These are phyloP conservation scores for Ovibos moschatus DNA, from an alignment of 2,113 vertebrate species.

Conservation along the genomic window DNA sequence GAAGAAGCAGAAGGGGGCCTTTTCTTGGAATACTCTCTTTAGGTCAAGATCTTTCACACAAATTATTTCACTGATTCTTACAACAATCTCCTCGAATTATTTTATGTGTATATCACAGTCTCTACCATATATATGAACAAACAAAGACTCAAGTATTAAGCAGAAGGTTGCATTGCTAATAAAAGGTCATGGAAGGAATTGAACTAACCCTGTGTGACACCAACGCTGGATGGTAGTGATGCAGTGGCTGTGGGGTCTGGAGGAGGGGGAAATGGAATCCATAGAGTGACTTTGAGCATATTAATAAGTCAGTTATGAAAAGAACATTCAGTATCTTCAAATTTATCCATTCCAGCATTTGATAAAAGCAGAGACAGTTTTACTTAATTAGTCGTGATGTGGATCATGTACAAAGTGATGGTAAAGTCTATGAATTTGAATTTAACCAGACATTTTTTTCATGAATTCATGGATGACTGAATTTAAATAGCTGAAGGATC, in stretches of 20 bases:
- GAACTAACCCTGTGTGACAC: neutral
- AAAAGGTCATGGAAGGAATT: neutral
- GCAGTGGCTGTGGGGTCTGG: neutral
- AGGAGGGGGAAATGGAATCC: neutral
- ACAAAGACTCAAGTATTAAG: neutral
- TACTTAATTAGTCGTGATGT: conserved; percentile 15
- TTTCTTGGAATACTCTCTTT: neutral
- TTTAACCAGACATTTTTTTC: neutral
- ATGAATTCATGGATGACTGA: conserved; percentile 38
- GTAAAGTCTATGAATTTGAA: conserved; percentile 14
- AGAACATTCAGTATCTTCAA: neutral
- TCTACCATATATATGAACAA: neutral
- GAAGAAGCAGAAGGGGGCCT: neutral
- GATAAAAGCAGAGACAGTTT: neutral
- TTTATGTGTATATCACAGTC: neutral
- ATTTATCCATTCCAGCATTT: neutral
- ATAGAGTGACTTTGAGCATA: neutral
- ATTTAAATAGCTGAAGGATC: conserved; percentile 33
- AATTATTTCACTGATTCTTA: neutral
- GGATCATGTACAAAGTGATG: neutral
- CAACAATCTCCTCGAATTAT: neutral
- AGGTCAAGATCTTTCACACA: neutral
- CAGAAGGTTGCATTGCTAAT: neutral
- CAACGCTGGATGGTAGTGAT: neutral
- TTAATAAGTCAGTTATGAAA: neutral